These are phyloP conservation scores for Okamejei kenojei DNA, from an alignment of 2,797 vertebrate species.

Conservation along the genomic window DNA sequence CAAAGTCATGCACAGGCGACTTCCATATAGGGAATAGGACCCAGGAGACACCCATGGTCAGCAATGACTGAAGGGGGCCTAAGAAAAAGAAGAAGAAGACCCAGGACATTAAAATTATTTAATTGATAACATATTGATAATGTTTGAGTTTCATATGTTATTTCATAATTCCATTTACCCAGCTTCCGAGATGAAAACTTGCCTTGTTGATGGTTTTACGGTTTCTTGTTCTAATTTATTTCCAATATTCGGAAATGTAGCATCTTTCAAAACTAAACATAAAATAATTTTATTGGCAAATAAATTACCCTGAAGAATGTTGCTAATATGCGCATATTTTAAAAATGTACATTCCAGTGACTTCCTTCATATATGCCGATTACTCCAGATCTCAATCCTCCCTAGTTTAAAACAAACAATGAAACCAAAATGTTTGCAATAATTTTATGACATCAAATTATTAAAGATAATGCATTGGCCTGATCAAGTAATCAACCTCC, in stretches of 20 bases:
- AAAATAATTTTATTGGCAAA: not conserved
- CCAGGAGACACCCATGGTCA: too few relatives aligned
- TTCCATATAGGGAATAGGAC: too few relatives aligned
- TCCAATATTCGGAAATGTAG: not conserved
- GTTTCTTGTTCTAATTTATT: not conserved
- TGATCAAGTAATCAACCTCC: not conserved
- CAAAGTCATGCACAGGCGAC: too few relatives aligned
- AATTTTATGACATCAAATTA: not conserved
- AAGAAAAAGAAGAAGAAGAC: not conserved
- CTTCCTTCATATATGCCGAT: too few relatives aligned
- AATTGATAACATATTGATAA: not conserved
- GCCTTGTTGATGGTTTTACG: not conserved
- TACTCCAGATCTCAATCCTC: not conserved
- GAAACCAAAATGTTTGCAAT: not conserved
- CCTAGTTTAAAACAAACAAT: not conserved
- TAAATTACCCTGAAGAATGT: not conserved
- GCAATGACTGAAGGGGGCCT: too few relatives aligned
- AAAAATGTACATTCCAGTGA: not conserved
- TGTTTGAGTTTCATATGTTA: not conserved
- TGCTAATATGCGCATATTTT: not conserved
- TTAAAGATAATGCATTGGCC: not conserved
- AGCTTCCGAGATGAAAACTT: not conserved
- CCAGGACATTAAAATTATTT: not conserved
- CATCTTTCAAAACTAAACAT: not conserved
- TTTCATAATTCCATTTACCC: not conserved